Evolutionary conservation across 2,888 invertebrate genomes (phyloP).

Genomic region (Cyaniris semiargus): DNA sequence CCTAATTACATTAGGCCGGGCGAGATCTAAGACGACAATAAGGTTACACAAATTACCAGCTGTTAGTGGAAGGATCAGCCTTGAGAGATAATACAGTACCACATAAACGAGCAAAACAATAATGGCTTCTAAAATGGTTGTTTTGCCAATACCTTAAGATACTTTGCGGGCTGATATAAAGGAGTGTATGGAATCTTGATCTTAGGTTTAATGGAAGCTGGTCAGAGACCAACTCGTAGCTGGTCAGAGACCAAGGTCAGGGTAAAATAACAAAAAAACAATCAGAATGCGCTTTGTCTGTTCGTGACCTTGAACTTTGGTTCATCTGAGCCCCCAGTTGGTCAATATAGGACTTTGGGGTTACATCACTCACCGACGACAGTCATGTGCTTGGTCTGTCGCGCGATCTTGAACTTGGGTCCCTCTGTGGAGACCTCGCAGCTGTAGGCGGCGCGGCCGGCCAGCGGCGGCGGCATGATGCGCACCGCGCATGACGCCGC

Average conservation of each 20-base stretch:
- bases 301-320: too few species aligned
- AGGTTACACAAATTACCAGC: background rate
- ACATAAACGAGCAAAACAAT: background rate
- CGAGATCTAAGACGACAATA: background rate
- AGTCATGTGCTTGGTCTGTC: conserved; percentile 73
- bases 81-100: background rate
- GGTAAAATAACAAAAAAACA: too few species aligned
- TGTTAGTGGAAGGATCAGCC: conserved; percentile 5
- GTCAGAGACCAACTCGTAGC: too few species aligned
- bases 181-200: too few species aligned
- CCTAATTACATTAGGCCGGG: conserved; percentile 22
- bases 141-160: background rate
- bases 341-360: background rate
- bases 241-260: too few species aligned
- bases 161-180: background rate
- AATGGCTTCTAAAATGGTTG: background rate
- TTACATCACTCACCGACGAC: conserved; percentile 67
- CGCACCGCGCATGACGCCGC: conserved; percentile 63
- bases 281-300: too few species aligned
- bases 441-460: conserved; percentile 66
- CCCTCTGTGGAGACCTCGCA: conserved; percentile 75
- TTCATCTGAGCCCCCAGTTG: background rate
- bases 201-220: background rate
- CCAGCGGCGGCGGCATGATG: conserved; percentile 69
- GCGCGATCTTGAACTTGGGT: conserved; percentile 70